Conservation (phyloP, 2,797 vertebrate species). For the Morus bassanus region DNA sequence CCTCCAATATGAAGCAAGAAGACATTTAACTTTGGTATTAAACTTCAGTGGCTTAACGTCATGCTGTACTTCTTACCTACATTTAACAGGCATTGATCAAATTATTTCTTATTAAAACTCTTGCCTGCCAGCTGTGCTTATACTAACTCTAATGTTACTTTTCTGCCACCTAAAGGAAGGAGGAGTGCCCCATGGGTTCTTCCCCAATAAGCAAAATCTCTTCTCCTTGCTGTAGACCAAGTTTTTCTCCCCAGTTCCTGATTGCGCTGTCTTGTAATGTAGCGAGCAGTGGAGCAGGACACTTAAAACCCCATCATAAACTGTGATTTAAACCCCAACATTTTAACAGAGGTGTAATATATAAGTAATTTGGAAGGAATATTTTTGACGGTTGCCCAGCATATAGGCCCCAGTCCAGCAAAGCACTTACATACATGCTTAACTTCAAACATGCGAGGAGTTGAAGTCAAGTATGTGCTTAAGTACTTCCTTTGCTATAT, state of each 20-base stretch:
- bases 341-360: background rate
- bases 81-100: background rate
- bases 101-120: background rate
- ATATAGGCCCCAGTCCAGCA: conserved; percentile 30
- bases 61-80: background rate
- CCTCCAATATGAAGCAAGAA: background rate
- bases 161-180: conserved; percentile 51
- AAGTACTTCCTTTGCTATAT: conserved; percentile 13
- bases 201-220: background rate
- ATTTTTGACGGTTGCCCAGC: background rate
- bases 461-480: conserved; percentile 47
- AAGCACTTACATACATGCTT: conserved; percentile 46
- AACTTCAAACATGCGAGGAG: conserved; percentile 23
- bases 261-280: accelerated
- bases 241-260: background rate
- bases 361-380: background rate
- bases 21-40: background rate
- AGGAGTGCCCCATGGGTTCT: background rate
- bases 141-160: background rate
- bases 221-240: background rate
- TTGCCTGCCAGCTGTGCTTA: background rate
- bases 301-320: background rate
- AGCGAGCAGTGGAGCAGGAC: background rate
- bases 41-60: background rate
- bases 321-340: background rate